Percentiles rank a stretch among this genome's conserved stretches.
These are phyloP conservation scores for Labeo catla DNA, from an alignment of 2,113 vertebrate genomes.

Conservation along the genomic window DNA sequence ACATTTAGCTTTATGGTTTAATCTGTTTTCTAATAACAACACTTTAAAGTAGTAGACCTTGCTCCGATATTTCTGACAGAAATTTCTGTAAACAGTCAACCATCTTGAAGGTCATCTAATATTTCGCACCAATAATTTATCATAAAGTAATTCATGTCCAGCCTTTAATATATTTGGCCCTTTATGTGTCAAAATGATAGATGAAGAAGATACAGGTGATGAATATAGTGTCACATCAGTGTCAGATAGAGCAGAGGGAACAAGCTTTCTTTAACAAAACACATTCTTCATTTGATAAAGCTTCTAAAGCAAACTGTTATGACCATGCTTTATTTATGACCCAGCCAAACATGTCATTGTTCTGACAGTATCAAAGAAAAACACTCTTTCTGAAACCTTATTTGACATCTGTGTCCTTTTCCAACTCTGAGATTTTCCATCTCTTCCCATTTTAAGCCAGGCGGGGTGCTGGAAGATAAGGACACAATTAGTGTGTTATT, in stretches of 20 bases:
- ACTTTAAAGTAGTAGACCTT: not conserved
- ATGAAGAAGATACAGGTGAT: constrained; percentile 30
- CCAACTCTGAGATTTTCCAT: constrained; percentile 19
- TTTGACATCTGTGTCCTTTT: constrained; percentile 28
- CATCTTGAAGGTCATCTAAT: not conserved
- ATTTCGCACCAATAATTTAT: not conserved
- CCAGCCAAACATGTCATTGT: not conserved
- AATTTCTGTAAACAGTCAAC: not conserved
- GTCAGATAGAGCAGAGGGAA: not conserved
- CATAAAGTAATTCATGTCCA: constrained; percentile 23
- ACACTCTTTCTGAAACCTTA: not conserved
- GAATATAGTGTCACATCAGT: constrained; percentile 24
- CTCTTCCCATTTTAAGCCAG: constrained; percentile 23
- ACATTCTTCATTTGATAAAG: constrained; percentile 19
- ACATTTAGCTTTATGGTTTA: not conserved
- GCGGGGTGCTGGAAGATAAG: constrained; percentile 49
- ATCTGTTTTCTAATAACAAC: not conserved
- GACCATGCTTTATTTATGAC: constrained; percentile 20
- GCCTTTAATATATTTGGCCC: constrained; percentile 8
- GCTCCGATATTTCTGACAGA: not conserved
- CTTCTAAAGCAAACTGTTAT: not conserved
- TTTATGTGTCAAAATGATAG: constrained; percentile 33
- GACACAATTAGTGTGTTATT: constrained; percentile 56
- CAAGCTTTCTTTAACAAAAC: constrained; percentile 1
- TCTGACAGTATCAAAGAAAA: constrained; percentile 30